These are phyloP conservation scores for Trichechus manatus DNA, from an alignment of 2,113 vertebrate genomes.

Conservation along the genomic window DNA sequence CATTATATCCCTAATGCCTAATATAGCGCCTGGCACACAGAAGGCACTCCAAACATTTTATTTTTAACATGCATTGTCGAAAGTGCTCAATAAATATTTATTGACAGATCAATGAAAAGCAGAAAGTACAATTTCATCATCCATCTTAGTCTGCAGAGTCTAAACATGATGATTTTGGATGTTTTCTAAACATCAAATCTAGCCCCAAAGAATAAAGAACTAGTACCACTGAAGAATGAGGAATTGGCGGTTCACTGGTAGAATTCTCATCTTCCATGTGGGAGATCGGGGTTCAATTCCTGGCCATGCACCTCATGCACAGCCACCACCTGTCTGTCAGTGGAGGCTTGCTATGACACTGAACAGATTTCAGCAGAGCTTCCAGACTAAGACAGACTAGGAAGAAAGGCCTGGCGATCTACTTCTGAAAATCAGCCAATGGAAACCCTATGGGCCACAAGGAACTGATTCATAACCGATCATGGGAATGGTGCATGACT, in stretches of 20 bases:
- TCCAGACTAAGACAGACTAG: not conserved
- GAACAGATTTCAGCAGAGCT: not conserved
- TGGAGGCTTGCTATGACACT: not conserved
- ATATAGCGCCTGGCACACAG: not conserved
- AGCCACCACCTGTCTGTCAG: not conserved
- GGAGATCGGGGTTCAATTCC: not conserved
- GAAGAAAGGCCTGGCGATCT: not conserved
- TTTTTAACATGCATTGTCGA: slow-evolving; percentile 2
- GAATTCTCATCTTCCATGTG: not conserved
- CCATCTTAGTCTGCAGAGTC: not conserved
- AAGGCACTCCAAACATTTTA: not conserved
- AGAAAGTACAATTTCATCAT: not conserved
- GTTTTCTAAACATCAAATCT: slow-evolving; percentile 2
- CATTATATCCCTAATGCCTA: not conserved
- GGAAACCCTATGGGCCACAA: not conserved
- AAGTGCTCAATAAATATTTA: not conserved
- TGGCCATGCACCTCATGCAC: not conserved
- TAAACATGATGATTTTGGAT: not conserved
- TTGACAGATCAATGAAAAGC: slow-evolving; percentile 9
- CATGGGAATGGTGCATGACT: not conserved
- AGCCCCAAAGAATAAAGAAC: not conserved
- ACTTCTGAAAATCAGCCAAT: not conserved
- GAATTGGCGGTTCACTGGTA: not conserved
- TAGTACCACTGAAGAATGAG: not conserved
- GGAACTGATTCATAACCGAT: not conserved